Percentiles rank a stretch among this genome's conserved stretches.
Evolutionary conservation across 2,797 vertebrate genomes (phyloP).

Genomic region (Dermochelys coriacea): DNA sequence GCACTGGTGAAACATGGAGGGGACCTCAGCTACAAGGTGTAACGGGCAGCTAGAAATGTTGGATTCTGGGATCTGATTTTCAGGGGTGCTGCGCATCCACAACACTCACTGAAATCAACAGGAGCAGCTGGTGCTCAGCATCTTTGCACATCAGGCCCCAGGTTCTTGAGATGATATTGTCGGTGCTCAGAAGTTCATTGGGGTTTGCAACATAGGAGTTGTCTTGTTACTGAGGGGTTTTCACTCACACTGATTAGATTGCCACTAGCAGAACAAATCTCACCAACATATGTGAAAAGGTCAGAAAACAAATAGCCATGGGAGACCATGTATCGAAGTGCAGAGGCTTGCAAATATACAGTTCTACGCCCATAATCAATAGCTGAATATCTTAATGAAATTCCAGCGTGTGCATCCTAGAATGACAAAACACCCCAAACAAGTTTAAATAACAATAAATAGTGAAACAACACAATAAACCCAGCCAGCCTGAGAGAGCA

Average conservation of each 20-base stretch:
- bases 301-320: background rate
- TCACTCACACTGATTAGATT: background rate
- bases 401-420: rapidly evolving
- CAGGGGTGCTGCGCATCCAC: background rate
- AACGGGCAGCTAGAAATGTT: background rate
- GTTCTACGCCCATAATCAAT: background rate
- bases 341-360: too few relatives aligned
- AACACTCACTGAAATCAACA: background rate
- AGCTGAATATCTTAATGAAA: background rate
- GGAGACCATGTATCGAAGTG: background rate
- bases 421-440: background rate
- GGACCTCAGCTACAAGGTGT: background rate
- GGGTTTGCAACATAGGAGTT: background rate
- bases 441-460: background rate
- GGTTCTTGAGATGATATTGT: too few relatives aligned
- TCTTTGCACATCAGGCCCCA: background rate
- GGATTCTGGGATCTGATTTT: background rate
- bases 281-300: background rate
- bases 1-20: background rate
- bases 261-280: background rate
- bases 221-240: background rate
- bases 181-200: too few relatives aligned
- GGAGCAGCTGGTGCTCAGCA: background rate
- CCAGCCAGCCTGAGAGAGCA: background rate
- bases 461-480: background rate